These are phyloP conservation scores for Typhlomys cinereus DNA, from an alignment of 2,113 vertebrate species.

Conservation along the genomic window DNA sequence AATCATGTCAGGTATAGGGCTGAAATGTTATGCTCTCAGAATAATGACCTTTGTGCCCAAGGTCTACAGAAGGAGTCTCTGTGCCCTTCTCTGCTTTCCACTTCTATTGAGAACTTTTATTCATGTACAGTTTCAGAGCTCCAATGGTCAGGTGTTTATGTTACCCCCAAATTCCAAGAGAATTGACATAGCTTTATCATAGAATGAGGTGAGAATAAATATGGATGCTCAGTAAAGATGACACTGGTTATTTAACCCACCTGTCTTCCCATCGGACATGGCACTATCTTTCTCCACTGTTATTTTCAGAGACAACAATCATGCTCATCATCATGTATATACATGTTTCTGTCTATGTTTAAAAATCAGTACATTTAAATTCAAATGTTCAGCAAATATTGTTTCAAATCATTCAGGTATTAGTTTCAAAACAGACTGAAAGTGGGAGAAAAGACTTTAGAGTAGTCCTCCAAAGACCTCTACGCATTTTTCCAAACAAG, in stretches of 20 bases:
- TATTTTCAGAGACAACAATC: background rate
- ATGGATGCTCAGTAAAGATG: background rate
- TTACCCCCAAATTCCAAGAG: background rate
- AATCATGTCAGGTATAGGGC: background rate
- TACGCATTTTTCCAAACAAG: conserved; percentile 86
- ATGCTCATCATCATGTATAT: background rate
- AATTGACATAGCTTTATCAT: background rate
- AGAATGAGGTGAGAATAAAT: background rate
- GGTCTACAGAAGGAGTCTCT: background rate
- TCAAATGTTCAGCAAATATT: conserved; percentile 72
- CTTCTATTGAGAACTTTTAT: background rate
- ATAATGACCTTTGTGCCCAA: background rate
- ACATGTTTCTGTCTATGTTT: background rate
- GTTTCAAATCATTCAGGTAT: conserved; percentile 84
- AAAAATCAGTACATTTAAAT: background rate
- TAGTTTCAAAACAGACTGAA: conserved; percentile 86
- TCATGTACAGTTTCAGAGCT: background rate
- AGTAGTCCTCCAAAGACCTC: no score
- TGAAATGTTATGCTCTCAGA: background rate
- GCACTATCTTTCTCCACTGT: rapidly evolving
- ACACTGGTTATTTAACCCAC: background rate
- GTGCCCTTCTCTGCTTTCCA: background rate
- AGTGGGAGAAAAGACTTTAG: conserved; percentile 86
- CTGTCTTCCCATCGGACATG: rapidly evolving
- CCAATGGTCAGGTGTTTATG: background rate